These are phyloP conservation scores for Hylomyscus alleni DNA, from an alignment of 2,797 vertebrate species.

Conservation along the genomic window DNA sequence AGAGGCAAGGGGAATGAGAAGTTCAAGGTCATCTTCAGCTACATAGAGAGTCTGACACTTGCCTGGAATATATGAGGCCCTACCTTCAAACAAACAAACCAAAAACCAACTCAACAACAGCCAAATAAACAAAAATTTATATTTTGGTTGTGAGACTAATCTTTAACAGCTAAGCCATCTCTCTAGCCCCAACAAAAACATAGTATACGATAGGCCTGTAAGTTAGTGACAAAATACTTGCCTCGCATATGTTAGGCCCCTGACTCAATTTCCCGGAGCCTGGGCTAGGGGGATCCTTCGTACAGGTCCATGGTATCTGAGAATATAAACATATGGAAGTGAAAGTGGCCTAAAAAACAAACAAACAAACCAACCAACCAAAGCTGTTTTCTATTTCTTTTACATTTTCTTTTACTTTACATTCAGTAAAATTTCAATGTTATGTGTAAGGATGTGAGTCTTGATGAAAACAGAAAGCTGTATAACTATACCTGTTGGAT, in stretches of 20 bases:
- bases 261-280: not conserved
- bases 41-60: not conserved
- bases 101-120: not conserved
- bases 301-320: not conserved
- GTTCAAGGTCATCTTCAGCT: not conserved
- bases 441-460: not conserved
- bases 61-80: not conserved
- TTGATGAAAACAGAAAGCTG: not conserved
- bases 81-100: not conserved
- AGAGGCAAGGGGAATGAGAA: not conserved
- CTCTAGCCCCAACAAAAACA: not conserved
- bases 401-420: not conserved
- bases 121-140: not conserved
- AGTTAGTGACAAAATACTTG: not conserved
- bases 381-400: not conserved
- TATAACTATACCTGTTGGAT: not conserved
- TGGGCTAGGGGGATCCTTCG: not conserved
- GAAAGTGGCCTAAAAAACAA: not conserved
- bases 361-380: not conserved
- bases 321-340: not conserved
- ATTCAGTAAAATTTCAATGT: not conserved
- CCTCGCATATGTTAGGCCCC: not conserved
- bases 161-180: not conserved
- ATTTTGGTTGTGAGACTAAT: not conserved
- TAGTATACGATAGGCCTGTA: not conserved